phyloP scores from a whole-genome alignment of 2,113 vertebrate species.

The Pan troglodytes region NHGRI_mPanTro3-v2.1_pri NC_072421.2:103338001-103338500 shows the following conservation, averaged over 20 bases:
- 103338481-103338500: slow-evolving; percentile 18
- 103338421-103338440: slow-evolving; percentile 58
- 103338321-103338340: slow-evolving; percentile 61
- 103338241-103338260: not conserved
- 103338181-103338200: slow-evolving; percentile 15
- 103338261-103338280: not conserved
- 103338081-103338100: not conserved
- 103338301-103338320: slow-evolving; percentile 50
- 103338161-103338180: not conserved
- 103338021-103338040: not conserved
- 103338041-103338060: not conserved
- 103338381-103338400: slow-evolving; percentile 62
- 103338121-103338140: not conserved
- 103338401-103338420: slow-evolving; percentile 65
- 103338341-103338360: slow-evolving; percentile 60
- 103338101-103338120: not conserved
- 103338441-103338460: slow-evolving; percentile 16
- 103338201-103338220: not conserved
- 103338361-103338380: slow-evolving; percentile 57
- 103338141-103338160: not conserved
- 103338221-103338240: slow-evolving; percentile 13
- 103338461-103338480: slow-evolving; percentile 45
- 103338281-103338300: not conserved
- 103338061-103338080: not conserved
- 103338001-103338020: not conserved